Percentiles rank a stretch among this genome's conserved stretches.
Conservation (phyloP, 2,888 invertebrate species). For the Cinara cedri region DNA sequence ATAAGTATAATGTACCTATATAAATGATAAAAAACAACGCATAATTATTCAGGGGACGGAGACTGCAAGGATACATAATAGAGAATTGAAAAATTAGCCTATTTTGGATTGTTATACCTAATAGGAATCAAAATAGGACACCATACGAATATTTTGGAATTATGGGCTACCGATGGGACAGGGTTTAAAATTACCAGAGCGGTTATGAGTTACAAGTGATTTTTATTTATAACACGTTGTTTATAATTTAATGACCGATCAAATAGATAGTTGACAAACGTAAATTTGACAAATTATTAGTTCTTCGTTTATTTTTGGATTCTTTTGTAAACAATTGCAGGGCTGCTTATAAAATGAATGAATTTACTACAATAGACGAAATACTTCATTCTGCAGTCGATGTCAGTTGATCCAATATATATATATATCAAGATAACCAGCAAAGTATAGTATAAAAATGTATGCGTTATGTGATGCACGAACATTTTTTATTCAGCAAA, state of each 20-base stretch:
- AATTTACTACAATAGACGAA: conserved; percentile 12
- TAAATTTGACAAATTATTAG: conserved; percentile 47
- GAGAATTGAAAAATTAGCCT: conserved; percentile 5
- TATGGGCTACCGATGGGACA: conserved; percentile 19
- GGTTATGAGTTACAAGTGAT: conserved; percentile 23
- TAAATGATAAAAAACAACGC: too few relatives aligned
- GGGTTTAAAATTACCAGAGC: neutral
- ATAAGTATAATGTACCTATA: too few relatives aligned
- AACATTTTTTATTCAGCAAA: conserved; percentile 27
- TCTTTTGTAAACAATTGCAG: conserved; percentile 16
- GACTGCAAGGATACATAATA: too few relatives aligned
- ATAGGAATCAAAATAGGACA: neutral
- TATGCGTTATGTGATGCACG: conserved; percentile 18
- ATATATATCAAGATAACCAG: conserved; percentile 31
- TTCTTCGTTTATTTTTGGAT: conserved; percentile 42
- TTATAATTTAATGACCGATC: conserved; percentile 26
- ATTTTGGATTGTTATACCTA: too few relatives aligned
- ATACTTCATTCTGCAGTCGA: conserved; percentile 27
- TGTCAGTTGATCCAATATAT: conserved; percentile 29
- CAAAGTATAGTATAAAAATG: conserved; percentile 48
- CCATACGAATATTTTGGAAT: neutral
- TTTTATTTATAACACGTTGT: conserved; percentile 23
- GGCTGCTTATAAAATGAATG: neutral
- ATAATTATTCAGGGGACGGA: too few relatives aligned
- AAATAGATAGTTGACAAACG: conserved; percentile 8